phyloP scores from a whole-genome alignment of 1,140 invertebrate species.

The Hyles euphorbiae region DNA sequence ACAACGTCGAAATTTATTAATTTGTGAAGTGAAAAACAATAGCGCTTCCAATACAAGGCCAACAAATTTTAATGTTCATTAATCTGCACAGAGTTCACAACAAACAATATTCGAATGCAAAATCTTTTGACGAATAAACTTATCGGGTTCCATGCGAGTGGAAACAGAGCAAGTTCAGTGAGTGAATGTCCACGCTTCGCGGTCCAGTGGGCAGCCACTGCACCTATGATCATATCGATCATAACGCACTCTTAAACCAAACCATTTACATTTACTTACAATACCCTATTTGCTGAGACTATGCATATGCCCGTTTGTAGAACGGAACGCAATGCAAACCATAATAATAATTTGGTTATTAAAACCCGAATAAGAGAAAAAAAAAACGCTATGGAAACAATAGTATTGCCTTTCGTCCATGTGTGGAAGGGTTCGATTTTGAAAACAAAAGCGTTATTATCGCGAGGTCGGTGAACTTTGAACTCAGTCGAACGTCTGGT shows the following conservation, averaged over 20 bases:
- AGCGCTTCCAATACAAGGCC: too few species aligned
- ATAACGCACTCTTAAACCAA: slow-evolving; percentile 23
- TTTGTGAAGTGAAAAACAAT: too few species aligned
- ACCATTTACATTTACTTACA: slow-evolving; percentile 19
- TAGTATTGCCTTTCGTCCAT: too few species aligned
- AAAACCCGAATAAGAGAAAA: too few species aligned
- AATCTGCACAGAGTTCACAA: slow-evolving; percentile 4
- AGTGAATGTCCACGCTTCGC: slow-evolving; percentile 11
- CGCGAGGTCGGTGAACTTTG: slow-evolving; percentile 40
- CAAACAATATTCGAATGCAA: slow-evolving; percentile 1
- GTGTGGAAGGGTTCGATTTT: neutral
- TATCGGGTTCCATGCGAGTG: slow-evolving; percentile 8
- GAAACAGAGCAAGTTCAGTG: slow-evolving; percentile 8
- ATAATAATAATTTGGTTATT: too few species aligned
- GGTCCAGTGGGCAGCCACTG: slow-evolving; percentile 19
- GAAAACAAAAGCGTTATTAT: slow-evolving; percentile 6
- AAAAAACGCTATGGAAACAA: too few species aligned
- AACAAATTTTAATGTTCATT: too few species aligned
- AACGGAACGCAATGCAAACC: too few species aligned
- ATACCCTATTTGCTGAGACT: slow-evolving; percentile 19
- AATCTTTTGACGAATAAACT: slow-evolving; percentile 3
- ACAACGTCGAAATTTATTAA: too few species aligned
- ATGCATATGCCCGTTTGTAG: too few species aligned
- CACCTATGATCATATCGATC: slow-evolving; percentile 36
- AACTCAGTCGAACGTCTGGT: slow-evolving; percentile 30